These are phyloP conservation scores for Pygmarrhopalites habei DNA, from an alignment of 1,140 invertebrate genomes.

Conservation along the genomic window DNA sequence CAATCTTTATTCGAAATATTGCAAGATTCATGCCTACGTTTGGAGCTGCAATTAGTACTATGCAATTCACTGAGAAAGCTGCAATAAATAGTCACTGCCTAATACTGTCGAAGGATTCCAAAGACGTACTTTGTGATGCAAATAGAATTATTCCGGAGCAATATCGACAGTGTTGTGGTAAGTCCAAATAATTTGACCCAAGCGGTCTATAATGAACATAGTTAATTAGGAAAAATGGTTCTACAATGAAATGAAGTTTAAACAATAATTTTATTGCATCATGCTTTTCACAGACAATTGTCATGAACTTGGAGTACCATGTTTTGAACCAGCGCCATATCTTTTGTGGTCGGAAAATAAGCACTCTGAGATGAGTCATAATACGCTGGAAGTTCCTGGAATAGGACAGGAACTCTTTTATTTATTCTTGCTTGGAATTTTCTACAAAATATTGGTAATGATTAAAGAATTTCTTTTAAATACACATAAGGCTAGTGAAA, in stretches of 20 bases:
- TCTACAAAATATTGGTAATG: constrained; percentile 21
- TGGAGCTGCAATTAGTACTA: constrained; percentile 29
- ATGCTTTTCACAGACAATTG: constrained; percentile 37
- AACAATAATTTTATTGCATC: too few species aligned
- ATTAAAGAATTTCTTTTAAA: too few species aligned
- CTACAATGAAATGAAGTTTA: background rate
- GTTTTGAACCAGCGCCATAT: constrained; percentile 32
- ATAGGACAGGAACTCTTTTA: constrained; percentile 38
- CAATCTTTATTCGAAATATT: constrained; percentile 3
- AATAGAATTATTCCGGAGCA: constrained; percentile 11
- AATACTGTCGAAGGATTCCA: constrained; percentile 21
- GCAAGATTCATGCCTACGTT: constrained; percentile 36
- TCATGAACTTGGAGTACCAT: constrained; percentile 6
- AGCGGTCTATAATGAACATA: background rate
- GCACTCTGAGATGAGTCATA: too few species aligned
- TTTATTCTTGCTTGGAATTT: constrained; percentile 24
- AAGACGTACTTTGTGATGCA: constrained; percentile 26
- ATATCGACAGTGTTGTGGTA: constrained; percentile 34
- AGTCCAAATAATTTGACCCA: background rate
- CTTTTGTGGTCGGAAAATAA: constrained; percentile 24
- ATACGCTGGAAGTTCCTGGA: constrained; percentile 18
- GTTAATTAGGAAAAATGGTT: background rate
- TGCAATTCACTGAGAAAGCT: constrained; percentile 33
- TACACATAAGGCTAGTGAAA: too few species aligned
- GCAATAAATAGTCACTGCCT: constrained; percentile 32